Percentiles rank a stretch among this genome's conserved stretches.
Evolutionary conservation across 2,888 invertebrate species (phyloP).

Genomic region (Neuroscelio doddi): DNA sequence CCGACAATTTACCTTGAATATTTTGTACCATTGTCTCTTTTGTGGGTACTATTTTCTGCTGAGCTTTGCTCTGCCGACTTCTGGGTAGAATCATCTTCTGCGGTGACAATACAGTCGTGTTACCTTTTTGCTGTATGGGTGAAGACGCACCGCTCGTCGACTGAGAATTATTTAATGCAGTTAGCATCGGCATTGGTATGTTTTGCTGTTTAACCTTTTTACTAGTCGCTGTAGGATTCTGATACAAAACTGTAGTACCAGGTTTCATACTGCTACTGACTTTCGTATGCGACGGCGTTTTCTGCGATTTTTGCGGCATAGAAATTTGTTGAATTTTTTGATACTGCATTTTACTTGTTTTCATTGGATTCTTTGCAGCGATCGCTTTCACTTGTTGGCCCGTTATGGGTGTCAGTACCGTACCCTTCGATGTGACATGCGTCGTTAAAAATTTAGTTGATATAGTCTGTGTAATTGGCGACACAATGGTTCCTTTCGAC

Average conservation of each 20-base stretch:
- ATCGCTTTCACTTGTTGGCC: slow-evolving; percentile 69
- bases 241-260: slow-evolving; percentile 63
- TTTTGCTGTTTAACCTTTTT: slow-evolving; percentile 55
- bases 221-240: slow-evolving; percentile 50
- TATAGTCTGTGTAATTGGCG: neutral
- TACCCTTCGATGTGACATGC: slow-evolving; percentile 55
- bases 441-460: neutral
- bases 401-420: slow-evolving; percentile 68
- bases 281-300: slow-evolving; percentile 64
- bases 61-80: slow-evolving; percentile 52
- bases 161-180: slow-evolving; percentile 46
- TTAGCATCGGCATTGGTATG: slow-evolving; percentile 39
- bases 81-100: slow-evolving; percentile 55
- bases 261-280: slow-evolving; percentile 68
- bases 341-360: slow-evolving; percentile 59
- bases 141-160: slow-evolving; percentile 33
- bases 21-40: slow-evolving; percentile 1
- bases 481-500: slow-evolving; percentile 9
- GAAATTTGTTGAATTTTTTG: slow-evolving; percentile 60
- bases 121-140: slow-evolving; percentile 52
- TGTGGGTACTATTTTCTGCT: slow-evolving; percentile 57
- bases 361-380: slow-evolving; percentile 61
- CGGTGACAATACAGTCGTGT: slow-evolving; percentile 32
- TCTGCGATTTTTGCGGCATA: slow-evolving; percentile 68
- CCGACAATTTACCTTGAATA: neutral